Conservation (phyloP, 2,797 vertebrate species). For the Hephaestus fuliginosus region DNA sequence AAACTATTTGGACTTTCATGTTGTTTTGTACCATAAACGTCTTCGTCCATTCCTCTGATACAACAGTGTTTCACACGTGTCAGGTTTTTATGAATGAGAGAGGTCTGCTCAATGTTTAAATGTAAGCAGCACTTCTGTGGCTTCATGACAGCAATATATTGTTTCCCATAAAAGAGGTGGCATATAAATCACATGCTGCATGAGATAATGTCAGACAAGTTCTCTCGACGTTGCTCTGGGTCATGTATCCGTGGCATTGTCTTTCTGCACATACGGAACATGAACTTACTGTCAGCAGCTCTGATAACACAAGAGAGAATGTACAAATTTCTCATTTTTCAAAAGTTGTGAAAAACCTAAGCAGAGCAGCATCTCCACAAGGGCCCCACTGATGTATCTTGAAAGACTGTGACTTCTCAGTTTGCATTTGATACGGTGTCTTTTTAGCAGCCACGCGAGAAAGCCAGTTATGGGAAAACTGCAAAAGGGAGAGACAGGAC, state of each 20-base stretch:
- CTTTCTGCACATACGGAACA: slow-evolving; percentile 64
- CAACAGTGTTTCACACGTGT: slow-evolving; percentile 23
- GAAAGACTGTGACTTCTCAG: slow-evolving; percentile 83
- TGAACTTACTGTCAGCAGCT: slow-evolving; percentile 76
- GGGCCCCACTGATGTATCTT: slow-evolving; percentile 81
- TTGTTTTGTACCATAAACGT: slow-evolving; percentile 32
- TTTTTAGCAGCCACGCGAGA: slow-evolving; percentile 80
- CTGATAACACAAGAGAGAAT: slow-evolving; percentile 76
- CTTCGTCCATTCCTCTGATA: slow-evolving; percentile 16
- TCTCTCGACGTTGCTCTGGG: slow-evolving; percentile 55
- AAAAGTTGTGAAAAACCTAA: slow-evolving; percentile 79
- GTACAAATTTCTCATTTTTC: slow-evolving; percentile 78
- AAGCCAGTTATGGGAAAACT: slow-evolving; percentile 81
- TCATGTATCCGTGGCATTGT: slow-evolving; percentile 58
- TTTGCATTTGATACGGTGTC: slow-evolving; percentile 84
- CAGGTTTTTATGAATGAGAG: slow-evolving; percentile 38
- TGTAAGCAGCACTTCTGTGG: slow-evolving; percentile 1
- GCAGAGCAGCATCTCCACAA: slow-evolving; percentile 83
- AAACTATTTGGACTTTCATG: slow-evolving; percentile 36
- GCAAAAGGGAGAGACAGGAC: slow-evolving; percentile 82
- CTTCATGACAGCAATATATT: slow-evolving; percentile 6
- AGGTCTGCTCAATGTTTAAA: slow-evolving; percentile 20
- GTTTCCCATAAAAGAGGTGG: slow-evolving; percentile 13
- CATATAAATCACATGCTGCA: slow-evolving; percentile 29
- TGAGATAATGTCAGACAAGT: slow-evolving; percentile 46